A percentile compares a stretch with the other conserved stretches of the same genome.
These are phyloP conservation scores for Ryuthela nishihirai DNA, from an alignment of 2,888 invertebrate species.

Conservation along the genomic window DNA sequence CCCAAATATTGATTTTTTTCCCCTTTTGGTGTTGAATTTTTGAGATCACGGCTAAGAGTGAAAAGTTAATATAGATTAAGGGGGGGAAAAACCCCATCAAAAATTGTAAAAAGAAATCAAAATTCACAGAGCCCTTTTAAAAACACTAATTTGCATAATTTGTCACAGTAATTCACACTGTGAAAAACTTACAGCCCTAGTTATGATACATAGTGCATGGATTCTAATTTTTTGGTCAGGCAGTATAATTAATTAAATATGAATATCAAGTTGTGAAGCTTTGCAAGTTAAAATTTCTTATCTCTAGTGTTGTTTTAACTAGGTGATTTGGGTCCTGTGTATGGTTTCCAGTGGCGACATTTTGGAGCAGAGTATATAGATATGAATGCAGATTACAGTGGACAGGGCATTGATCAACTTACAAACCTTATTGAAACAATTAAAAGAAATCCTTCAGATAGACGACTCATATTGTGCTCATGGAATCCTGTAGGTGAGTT, in stretches of 20 bases:
- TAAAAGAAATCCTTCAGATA: slow-evolving; percentile 70
- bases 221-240: no score
- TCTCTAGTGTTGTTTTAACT: slow-evolving; percentile 9
- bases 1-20: no score
- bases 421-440: slow-evolving; percentile 71
- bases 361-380: slow-evolving; percentile 86
- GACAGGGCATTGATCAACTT: slow-evolving; percentile 86
- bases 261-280: neutral
- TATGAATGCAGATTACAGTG: slow-evolving; percentile 75
- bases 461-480: slow-evolving; percentile 86
- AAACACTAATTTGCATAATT: no score
- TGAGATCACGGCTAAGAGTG: no score
- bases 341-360: slow-evolving; percentile 98
- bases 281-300: neutral
- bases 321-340: slow-evolving; percentile 93
- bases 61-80: no score
- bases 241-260: neutral
- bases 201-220: no score
- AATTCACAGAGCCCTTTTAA: no score
- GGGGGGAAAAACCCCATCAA: no score
- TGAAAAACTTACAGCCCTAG: no score
- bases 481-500: slow-evolving; percentile 76
- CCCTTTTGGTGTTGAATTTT: no score
- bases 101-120: no score
- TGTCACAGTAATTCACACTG: no score